Conservation (phyloP, 2,113 vertebrate genomes). For the Kryptolebias marmoratus region DNA sequence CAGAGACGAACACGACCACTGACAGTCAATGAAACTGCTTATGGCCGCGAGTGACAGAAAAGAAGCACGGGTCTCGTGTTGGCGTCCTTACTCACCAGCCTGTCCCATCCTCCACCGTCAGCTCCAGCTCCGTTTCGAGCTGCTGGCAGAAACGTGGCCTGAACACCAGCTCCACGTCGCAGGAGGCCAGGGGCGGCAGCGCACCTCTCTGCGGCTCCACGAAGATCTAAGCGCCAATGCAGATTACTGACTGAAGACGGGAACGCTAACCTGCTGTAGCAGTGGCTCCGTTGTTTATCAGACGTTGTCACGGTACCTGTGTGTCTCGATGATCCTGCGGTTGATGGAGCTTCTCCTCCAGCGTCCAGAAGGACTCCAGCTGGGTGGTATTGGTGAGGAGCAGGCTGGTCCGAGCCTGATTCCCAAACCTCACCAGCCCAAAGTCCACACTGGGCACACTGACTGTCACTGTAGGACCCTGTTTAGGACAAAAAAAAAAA, state of each 20-base stretch:
- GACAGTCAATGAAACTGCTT: neutral
- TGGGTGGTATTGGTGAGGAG: conserved; percentile 84
- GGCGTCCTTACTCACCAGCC: conserved; percentile 81
- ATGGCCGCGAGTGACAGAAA: neutral
- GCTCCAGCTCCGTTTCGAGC: conserved; percentile 84
- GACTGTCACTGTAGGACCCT: conserved; percentile 88
- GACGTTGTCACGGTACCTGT: conserved; percentile 52
- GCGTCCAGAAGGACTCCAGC: conserved; percentile 84
- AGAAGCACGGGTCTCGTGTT: neutral
- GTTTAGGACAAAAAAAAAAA: conserved; percentile 1
- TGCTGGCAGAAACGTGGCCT: conserved; percentile 76
- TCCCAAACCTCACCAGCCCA: conserved; percentile 83
- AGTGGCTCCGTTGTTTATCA: neutral
- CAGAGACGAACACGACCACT: conserved; percentile 24
- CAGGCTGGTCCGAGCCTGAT: conserved; percentile 68
- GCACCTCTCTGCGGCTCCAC: conserved; percentile 82
- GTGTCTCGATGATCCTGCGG: conserved; percentile 3
- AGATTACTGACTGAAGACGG: conserved; percentile 3
- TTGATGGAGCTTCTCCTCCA: conserved; percentile 71
- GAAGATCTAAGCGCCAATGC: conserved; percentile 66
- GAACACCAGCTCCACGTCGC: conserved; percentile 81
- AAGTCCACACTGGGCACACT: conserved; percentile 83
- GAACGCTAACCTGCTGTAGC: neutral
- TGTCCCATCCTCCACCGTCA: conserved; percentile 86
- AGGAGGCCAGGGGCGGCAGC: conserved; percentile 78